phyloP scores from a whole-genome alignment of 2,113 vertebrate species.

The Progne subis region DNA sequence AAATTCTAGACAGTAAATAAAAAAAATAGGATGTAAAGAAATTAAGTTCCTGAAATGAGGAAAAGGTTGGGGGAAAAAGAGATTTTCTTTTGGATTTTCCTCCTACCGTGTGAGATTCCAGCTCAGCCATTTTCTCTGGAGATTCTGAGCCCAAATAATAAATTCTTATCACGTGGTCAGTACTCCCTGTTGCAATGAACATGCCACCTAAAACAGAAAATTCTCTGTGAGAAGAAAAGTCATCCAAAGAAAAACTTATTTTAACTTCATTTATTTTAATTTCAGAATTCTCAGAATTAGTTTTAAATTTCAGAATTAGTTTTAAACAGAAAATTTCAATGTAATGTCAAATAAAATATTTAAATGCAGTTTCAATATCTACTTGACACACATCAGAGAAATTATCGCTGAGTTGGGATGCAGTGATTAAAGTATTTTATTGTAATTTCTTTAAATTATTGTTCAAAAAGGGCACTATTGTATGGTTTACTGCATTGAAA shows the following conservation, averaged over 20 bases:
- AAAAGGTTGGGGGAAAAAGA: not conserved
- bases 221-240: not conserved
- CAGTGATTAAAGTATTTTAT: not conserved
- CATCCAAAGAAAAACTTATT: not conserved
- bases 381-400: not conserved
- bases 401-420: not conserved
- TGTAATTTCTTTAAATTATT: not conserved
- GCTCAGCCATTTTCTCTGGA: conserved; percentile 92
- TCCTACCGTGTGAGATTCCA: conserved; percentile 92
- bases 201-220: conserved; percentile 85
- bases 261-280: not conserved
- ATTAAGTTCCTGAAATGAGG: not conserved
- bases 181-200: conserved; percentile 96
- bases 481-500: not conserved
- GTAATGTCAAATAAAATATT: not conserved
- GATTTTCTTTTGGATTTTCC: not conserved
- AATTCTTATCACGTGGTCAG: conserved; percentile 94
- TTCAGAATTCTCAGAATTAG: not conserved
- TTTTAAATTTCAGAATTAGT: not conserved
- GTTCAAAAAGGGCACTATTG: not conserved
- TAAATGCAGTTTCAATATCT: not conserved
- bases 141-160: conserved; percentile 93
- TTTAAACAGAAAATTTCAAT: not conserved
- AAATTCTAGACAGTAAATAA: not conserved
- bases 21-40: not conserved